Base-by-base conservation (phyloP, 2,888 invertebrate genomes). In the Mechanitis messenoides region DNA sequence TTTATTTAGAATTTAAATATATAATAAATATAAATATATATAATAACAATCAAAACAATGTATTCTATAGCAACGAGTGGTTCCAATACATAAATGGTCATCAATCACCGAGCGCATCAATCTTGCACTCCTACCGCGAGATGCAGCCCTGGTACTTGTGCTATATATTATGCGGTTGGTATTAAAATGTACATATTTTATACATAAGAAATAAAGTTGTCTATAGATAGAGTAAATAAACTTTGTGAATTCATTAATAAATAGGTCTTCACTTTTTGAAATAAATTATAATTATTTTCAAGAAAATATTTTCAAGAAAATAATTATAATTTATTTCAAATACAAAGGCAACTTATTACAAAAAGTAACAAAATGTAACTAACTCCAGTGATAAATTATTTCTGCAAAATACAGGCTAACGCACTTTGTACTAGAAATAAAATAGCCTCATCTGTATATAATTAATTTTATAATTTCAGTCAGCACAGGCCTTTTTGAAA, bases 71-170 rank as follows among this genome's bases (percentile, higher is more conserved):
- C 11, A 50, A 7, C 31, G 50, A 50, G 50, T 9, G 31, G 50
- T 50, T 50, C n/a, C 50, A 50, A 50, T 50, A 50, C 50, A 50
- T 50, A 50, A 50, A 11, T 9, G 50, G 50, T 77, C 80, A 83
- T 84, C 81, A 65, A 72, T 72, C 72, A 72, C 83, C 42, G 62
- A 66, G 69, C 73, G 74, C 85, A 86, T 86, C 85, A 86, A 86
- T 86, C 86, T 85, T 84, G 76, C 80, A 79, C 75, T 77, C 77
- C 78, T 75, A 72, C 79, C 77, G 79, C 76, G 75, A 74, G 71
- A 73, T 83, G 77, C 77, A 81, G 78, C 68, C 78, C 80, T 80
- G 68, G 81, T 84, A 79, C 79, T 76, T 65, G 71, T 3, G 6
- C 42, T 42, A 42, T 42, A 42, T 42, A 9, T 9, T 35, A 35